A percentile compares a stretch with the other conserved stretches of the same genome.
phyloP scores from a whole-genome alignment of 2,888 invertebrate genomes.

The Spodoptera littoralis region DNA sequence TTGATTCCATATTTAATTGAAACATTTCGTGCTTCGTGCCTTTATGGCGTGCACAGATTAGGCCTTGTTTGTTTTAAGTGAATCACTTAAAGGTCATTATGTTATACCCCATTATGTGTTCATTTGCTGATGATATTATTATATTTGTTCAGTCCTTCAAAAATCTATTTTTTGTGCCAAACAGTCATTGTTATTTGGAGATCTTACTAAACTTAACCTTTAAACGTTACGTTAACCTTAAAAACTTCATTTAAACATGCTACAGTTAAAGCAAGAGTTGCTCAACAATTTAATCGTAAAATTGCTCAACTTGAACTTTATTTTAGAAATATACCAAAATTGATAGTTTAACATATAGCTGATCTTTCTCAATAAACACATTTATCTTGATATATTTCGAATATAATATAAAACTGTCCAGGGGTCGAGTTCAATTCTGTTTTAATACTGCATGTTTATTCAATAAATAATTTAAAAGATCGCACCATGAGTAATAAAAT shows the following conservation, averaged over 20 bases:
- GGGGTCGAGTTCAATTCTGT: slow-evolving; percentile 39
- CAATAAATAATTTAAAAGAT: slow-evolving; percentile 43
- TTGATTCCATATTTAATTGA: too few species aligned
- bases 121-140: too few species aligned
- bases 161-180: too few species aligned
- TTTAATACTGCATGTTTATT: slow-evolving; percentile 41
- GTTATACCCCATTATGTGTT: too few species aligned
- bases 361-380: slow-evolving; percentile 31
- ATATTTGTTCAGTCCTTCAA: too few species aligned
- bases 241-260: slow-evolving; percentile 10
- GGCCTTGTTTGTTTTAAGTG: too few species aligned
- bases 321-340: slow-evolving; percentile 41
- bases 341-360: slow-evolving; percentile 9
- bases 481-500: slow-evolving; percentile 39
- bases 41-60: too few species aligned
- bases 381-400: slow-evolving; percentile 41
- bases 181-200: not conserved
- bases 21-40: too few species aligned
- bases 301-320: slow-evolving; percentile 24
- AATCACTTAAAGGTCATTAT: too few species aligned
- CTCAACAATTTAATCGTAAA: slow-evolving; percentile 24
- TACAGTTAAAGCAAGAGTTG: slow-evolving; percentile 27
- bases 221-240: slow-evolving; percentile 9
- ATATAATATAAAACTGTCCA: slow-evolving; percentile 30
- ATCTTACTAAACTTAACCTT: slow-evolving; percentile 8